Conservation (phyloP, 2,797 vertebrate species). For the Onychomys torridus region DNA sequence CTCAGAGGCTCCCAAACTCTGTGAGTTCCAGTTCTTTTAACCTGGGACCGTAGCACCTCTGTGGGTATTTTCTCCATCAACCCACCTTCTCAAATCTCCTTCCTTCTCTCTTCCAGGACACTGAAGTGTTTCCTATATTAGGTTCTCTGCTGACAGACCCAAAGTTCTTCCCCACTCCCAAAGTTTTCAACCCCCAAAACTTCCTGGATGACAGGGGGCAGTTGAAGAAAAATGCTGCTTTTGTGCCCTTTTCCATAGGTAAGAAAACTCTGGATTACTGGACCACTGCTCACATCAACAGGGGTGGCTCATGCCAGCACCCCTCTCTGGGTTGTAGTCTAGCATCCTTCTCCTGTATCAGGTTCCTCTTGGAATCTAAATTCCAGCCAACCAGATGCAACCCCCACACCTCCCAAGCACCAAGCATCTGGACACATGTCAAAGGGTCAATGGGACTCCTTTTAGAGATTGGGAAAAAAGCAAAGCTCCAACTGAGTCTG, state of each 20-base stretch:
- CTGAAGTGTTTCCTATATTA: constrained; percentile 79
- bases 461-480: neutral
- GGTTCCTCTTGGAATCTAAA: neutral
- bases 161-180: constrained; percentile 83
- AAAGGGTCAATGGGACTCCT: neutral
- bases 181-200: constrained; percentile 85
- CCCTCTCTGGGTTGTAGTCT: neutral
- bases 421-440: neutral
- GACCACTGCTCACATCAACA: neutral
- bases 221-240: constrained; percentile 86
- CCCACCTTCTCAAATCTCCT: neutral
- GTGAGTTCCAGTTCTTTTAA: neutral
- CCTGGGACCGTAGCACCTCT: too few species aligned
- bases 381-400: neutral
- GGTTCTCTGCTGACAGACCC: constrained; percentile 82
- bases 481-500: neutral
- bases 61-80: rapidly evolving
- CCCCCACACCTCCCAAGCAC: neutral
- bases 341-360: neutral
- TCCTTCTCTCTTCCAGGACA: constrained; percentile 63
- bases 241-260: constrained; percentile 87
- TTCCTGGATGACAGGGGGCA: constrained; percentile 85
- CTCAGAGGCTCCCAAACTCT: neutral
- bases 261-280: neutral
- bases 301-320: neutral